phyloP scores from a whole-genome alignment of 1,140 invertebrate genomes.

The Nasonia giraulti region DNA sequence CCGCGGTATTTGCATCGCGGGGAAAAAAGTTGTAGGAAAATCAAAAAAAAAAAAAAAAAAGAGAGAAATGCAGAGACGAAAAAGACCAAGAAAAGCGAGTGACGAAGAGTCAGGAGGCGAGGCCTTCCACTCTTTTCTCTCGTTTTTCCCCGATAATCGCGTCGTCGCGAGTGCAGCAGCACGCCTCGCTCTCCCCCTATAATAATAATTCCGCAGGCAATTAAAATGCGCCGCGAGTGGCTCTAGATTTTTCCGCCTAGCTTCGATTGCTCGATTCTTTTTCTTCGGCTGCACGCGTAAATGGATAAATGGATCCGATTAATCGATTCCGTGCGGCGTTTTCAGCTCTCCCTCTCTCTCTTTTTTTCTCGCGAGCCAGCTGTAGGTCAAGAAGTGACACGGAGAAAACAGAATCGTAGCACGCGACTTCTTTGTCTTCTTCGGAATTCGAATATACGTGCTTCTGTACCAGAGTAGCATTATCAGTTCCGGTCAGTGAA shows the following conservation, averaged over 20 bases:
- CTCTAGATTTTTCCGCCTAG: too few species aligned
- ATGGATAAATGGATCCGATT: neutral
- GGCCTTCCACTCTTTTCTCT: neutral
- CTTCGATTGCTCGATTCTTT: neutral
- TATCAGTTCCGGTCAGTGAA: slow-evolving; percentile 6
- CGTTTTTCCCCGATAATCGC: neutral
- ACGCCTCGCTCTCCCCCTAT: neutral
- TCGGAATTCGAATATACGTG: neutral
- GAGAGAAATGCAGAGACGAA: neutral
- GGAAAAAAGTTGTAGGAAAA: neutral
- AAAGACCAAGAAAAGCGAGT: neutral
- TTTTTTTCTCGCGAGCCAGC: neutral
- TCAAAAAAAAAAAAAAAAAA: neutral
- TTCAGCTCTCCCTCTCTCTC: neutral
- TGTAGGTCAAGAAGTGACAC: neutral
- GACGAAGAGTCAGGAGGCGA: neutral
- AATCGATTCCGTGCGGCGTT: neutral
- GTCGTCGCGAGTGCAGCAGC: neutral
- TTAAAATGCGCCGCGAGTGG: neutral
- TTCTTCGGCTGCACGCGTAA: neutral
- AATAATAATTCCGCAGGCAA: neutral
- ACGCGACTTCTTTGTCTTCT: too few species aligned
- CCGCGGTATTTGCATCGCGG: too few species aligned
- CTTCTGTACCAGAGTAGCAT: neutral
- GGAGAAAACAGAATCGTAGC: neutral